phyloP scores from a whole-genome alignment of 2,888 invertebrate species.

The Pollenia angustigena region DNA sequence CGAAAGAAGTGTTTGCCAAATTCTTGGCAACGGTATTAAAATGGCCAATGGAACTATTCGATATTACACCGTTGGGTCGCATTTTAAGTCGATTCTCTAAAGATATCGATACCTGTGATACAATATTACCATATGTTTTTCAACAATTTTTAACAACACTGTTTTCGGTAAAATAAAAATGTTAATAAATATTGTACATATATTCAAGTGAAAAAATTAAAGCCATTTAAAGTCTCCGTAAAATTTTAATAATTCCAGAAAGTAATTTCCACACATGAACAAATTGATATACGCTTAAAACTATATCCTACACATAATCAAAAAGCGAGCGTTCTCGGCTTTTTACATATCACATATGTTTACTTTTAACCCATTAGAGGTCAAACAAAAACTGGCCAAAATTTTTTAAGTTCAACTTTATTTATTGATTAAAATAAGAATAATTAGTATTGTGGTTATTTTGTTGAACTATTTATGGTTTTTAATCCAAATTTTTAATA shows the following conservation, averaged over 20 bases:
- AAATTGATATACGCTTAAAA: too few relatives aligned
- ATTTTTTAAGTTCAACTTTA: too few relatives aligned
- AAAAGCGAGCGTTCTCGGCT: too few relatives aligned
- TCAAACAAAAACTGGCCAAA: too few relatives aligned
- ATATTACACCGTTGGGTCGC: constrained; percentile 91
- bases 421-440: too few relatives aligned
- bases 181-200: constrained; percentile 11
- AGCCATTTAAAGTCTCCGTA: not conserved
- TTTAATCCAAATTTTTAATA: too few relatives aligned
- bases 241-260: not conserved
- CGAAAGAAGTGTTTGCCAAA: constrained; percentile 86
- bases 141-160: constrained; percentile 83
- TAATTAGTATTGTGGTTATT: too few relatives aligned
- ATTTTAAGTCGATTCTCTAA: constrained; percentile 89
- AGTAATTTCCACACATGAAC: too few relatives aligned
- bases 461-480: too few relatives aligned
- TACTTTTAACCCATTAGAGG: too few relatives aligned
- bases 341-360: too few relatives aligned
- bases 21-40: constrained; percentile 87
- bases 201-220: not conserved
- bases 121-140: constrained; percentile 84
- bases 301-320: too few relatives aligned
- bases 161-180: constrained; percentile 84
- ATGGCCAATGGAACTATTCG: constrained; percentile 91
- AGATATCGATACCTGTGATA: constrained; percentile 87